phyloP scores from a whole-genome alignment of 1,140 invertebrate genomes.

The Caligus rogercresseyi region DNA sequence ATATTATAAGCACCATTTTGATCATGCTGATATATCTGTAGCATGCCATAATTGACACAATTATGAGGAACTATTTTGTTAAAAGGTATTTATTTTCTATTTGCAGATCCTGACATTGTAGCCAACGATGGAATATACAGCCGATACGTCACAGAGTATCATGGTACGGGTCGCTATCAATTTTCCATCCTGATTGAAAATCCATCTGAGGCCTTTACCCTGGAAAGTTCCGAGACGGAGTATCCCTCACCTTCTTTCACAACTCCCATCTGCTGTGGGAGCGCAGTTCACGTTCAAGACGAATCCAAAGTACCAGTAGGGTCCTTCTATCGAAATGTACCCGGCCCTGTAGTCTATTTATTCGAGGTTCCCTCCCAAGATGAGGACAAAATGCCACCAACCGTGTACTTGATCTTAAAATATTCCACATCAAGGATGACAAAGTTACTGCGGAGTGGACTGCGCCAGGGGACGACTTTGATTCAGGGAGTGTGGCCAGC shows the following conservation, averaged over 20 bases:
- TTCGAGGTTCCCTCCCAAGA: conserved; percentile 14
- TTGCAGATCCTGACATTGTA: conserved; percentile 40
- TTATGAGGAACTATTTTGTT: no score
- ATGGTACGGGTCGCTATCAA: conserved; percentile 8
- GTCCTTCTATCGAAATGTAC: conserved; percentile 21
- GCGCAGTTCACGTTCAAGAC: conserved; percentile 20
- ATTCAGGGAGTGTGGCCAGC: conserved; percentile 23
- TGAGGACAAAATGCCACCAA: conserved; percentile 26
- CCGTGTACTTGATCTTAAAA: conserved; percentile 27
- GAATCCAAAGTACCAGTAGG: conserved; percentile 21
- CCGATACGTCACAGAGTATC: conserved; percentile 36
- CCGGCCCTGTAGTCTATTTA: conserved; percentile 13
- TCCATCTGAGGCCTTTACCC: conserved; percentile 1
- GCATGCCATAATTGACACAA: no score
- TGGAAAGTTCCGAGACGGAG: not conserved
- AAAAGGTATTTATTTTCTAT: not conserved
- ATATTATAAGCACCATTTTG: no score
- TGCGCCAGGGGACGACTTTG: conserved; percentile 27
- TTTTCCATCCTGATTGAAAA: conserved; percentile 9
- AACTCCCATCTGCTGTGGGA: conserved; percentile 23
- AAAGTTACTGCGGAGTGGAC: conserved; percentile 27
- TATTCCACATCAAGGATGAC: conserved; percentile 23
- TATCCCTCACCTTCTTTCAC: not conserved
- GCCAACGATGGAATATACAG: conserved; percentile 46
- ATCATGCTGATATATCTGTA: no score